Base-by-base conservation (phyloP, 1,140 invertebrate species). In the Caerostris extrusa region DNA sequence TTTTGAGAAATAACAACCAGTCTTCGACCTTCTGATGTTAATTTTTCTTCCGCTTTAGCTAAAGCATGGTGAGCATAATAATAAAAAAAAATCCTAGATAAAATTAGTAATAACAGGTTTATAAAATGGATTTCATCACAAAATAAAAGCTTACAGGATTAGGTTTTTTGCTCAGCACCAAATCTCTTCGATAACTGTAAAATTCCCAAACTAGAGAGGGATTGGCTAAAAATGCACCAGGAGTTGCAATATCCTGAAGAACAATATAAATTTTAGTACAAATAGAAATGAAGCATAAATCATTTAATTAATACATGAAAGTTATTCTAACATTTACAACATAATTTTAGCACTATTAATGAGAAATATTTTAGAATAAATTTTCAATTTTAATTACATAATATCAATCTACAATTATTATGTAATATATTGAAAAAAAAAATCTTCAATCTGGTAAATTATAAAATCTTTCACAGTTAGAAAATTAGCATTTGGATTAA, bases 1-100 rank as follows among this genome's bases (percentile, higher is more conserved):
- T 99, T 99, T 96, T 99, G 99, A 3, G 99, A 99, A 5, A 99
- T 97, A 3, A 98, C 96, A 60, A 97, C 97, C 89, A 98, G 77
- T 82, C 96, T 96, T 95, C 97, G 97, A 3, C 97, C 97, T 95
- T 97, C 96, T 53, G 96, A 95, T 94, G 96, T 95, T 10, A 97
- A 96, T 95, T 96, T 96, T 81, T 97, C 96, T 96, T 99, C 98
- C 96, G 97, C 98, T 94, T 97, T 96, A 50, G 98, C 98, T 94
- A 99, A 97, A 6, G 98, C 97, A 93, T 96, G 96, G 95, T 99
- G 98, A 57, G 98, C 98, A 98, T 95, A 10, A 92, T 55, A 94
- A 95, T 50, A 94, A 67, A 10, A 58, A 5, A 67, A 64, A 77
- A 87, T 8, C 77, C 8, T 3, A 34, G 19, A 3, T 53, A 88